Evolutionary conservation across 1,140 invertebrate species (phyloP).

Genomic region (Drosophila malerkotliana): DNA sequence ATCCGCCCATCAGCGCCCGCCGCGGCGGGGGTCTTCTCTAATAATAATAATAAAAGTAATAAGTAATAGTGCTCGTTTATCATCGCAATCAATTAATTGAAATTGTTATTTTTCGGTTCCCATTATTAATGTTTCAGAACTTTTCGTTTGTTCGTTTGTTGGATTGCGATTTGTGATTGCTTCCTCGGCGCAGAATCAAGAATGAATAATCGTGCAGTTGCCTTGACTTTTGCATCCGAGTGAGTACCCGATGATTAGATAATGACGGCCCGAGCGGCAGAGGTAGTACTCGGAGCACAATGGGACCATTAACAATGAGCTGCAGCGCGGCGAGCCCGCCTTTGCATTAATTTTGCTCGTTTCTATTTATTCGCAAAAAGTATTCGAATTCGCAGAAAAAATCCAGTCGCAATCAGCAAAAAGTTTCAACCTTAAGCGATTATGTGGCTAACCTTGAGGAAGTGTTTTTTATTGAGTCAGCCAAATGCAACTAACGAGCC

Average conservation of each 20-base stretch:
- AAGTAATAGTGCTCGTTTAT: constrained; percentile 35
- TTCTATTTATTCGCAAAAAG: constrained; percentile 50
- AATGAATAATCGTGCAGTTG: constrained; percentile 74
- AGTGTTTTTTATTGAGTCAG: constrained; percentile 24
- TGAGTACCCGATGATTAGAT: constrained; percentile 68
- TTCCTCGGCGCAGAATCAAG: constrained; percentile 28
- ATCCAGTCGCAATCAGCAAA: constrained; percentile 39
- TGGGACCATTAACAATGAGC: constrained; percentile 53
- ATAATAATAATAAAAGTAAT: neutral
- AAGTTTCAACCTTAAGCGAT: constrained; percentile 26
- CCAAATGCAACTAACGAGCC: constrained; percentile 55
- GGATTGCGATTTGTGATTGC: constrained; percentile 30
- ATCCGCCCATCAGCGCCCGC: constrained; percentile 3
- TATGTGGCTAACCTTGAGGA: constrained; percentile 67
- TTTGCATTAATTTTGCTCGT: constrained; percentile 60
- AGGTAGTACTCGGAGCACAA: constrained; percentile 19
- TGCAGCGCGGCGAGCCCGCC: constrained; percentile 48
- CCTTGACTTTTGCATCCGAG: constrained; percentile 76
- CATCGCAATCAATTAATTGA: constrained; percentile 51
- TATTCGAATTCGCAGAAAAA: constrained; percentile 66
- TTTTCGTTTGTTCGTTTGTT: constrained; percentile 22
- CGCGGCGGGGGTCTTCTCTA: constrained; percentile 8
- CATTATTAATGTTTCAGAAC: constrained; percentile 41
- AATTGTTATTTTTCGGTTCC: constrained; percentile 28
- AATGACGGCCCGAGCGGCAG: constrained; percentile 51